Percentiles rank a stretch among this genome's conserved stretches.
Conservation (phyloP, 1,140 invertebrate genomes). For the Pygmarrhopalites habei region DNA sequence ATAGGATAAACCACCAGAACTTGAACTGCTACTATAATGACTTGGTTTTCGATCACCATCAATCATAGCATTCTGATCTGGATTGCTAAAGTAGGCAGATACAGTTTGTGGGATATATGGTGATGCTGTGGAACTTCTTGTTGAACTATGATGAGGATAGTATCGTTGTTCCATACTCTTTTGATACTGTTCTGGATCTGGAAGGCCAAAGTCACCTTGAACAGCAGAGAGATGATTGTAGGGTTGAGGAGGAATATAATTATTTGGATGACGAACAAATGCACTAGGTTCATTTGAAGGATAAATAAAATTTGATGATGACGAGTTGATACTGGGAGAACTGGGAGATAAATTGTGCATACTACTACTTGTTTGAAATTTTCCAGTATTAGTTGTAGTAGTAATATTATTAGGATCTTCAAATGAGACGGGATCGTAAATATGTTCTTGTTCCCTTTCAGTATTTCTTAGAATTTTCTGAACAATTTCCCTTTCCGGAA, state of each 20-base stretch:
- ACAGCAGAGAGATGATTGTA: too few relatives aligned
- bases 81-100: neutral
- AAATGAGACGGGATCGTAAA: slow-evolving; percentile 32
- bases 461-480: slow-evolving; percentile 23
- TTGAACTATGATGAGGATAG: neutral
- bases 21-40: slow-evolving; percentile 3
- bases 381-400: too few relatives aligned
- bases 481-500: slow-evolving; percentile 20
- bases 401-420: neutral
- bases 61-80: neutral
- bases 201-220: slow-evolving; percentile 6
- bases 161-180: too few relatives aligned
- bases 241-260: neutral
- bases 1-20: neutral
- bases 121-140: neutral
- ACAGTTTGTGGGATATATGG: slow-evolving; percentile 5
- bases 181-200: neutral
- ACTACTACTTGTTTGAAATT: neutral
- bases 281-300: neutral
- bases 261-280: neutral
- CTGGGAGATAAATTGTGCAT: neutral
- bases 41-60: neutral
- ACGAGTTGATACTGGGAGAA: slow-evolving; percentile 10
- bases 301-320: neutral
- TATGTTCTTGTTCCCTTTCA: slow-evolving; percentile 22